A percentile compares a stretch with the other conserved stretches of the same genome.
phyloP scores from a whole-genome alignment of 1,140 invertebrate genomes.

The Orchestia grillus region DNA sequence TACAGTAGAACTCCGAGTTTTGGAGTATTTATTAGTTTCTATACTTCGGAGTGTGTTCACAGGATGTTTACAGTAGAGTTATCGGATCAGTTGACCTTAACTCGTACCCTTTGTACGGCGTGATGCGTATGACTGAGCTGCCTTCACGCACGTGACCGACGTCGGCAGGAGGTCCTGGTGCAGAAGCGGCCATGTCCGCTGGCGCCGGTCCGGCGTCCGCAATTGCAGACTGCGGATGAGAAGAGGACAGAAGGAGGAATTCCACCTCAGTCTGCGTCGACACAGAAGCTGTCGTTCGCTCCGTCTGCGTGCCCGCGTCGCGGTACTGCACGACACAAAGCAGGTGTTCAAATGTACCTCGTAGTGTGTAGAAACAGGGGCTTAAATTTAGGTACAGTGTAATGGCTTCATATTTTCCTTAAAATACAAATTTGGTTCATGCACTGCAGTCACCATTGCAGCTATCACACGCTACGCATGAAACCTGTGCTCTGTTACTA shows the following conservation, averaged over 20 bases:
- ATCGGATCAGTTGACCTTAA: background rate
- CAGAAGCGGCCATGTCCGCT: background rate
- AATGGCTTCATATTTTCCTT: too few relatives aligned
- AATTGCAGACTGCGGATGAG: background rate
- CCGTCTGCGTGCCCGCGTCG: slow-evolving; percentile 63
- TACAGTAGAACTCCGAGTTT: too few relatives aligned
- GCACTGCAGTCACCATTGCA: too few relatives aligned
- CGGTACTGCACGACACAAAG: slow-evolving; percentile 43
- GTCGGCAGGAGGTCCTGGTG: background rate
- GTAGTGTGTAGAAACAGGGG: too few relatives aligned
- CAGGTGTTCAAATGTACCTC: background rate
- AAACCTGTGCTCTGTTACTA: too few relatives aligned
- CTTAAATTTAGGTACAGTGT: too few relatives aligned
- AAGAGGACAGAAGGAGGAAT: background rate
- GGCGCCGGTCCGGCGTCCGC: background rate
- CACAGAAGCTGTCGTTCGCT: slow-evolving; percentile 62
- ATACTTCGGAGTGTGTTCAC: too few relatives aligned
- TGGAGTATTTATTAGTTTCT: too few relatives aligned
- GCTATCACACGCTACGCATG: too few relatives aligned
- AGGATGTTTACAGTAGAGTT: too few relatives aligned
- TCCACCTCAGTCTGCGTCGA: slow-evolving; percentile 64
- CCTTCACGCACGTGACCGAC: background rate
- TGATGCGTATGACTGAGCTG: background rate
- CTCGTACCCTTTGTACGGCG: background rate
- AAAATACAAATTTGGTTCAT: too few relatives aligned